These are phyloP conservation scores for Nothobranchius furzeri DNA, from an alignment of 2,113 vertebrate genomes.

Conservation along the genomic window DNA sequence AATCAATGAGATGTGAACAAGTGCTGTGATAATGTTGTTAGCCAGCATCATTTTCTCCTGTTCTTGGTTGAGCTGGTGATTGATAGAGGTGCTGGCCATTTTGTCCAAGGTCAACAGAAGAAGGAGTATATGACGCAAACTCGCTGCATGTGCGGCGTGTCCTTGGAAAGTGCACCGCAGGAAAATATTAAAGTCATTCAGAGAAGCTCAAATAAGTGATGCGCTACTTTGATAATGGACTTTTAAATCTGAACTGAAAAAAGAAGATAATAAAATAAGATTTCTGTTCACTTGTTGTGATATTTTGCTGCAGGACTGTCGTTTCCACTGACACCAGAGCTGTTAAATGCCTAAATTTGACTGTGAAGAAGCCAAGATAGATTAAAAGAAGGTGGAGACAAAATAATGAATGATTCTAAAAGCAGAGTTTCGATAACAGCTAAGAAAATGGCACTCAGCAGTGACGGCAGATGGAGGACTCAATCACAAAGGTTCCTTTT, in stretches of 20 bases:
- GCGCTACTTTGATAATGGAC: slow-evolving; percentile 9
- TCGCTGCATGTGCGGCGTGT: slow-evolving; percentile 11
- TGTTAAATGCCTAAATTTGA: slow-evolving; percentile 23
- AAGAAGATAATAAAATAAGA: background rate
- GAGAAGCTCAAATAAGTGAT: background rate
- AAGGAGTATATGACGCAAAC: slow-evolving; percentile 18
- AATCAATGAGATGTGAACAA: slow-evolving; percentile 76
- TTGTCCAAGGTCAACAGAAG: slow-evolving; percentile 62
- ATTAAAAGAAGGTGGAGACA: slow-evolving; percentile 8
- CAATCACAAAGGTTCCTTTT: slow-evolving; percentile 35
- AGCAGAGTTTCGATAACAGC: slow-evolving; percentile 32
- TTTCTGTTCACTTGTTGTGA: background rate
- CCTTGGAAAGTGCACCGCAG: slow-evolving; percentile 32
- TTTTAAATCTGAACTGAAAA: background rate
- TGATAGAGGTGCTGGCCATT: slow-evolving; percentile 54
- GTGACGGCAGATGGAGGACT: slow-evolving; percentile 10
- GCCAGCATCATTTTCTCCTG: slow-evolving; percentile 61
- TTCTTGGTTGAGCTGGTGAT: slow-evolving; percentile 70
- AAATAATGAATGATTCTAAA: background rate
- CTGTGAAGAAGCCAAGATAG: slow-evolving; percentile 12
- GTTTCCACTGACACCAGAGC: slow-evolving; percentile 10
- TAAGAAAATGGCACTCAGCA: slow-evolving; percentile 37
- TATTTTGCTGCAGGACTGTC: slow-evolving; percentile 13
- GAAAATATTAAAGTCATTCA: slow-evolving; percentile 1
- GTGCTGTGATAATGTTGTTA: slow-evolving; percentile 72